phyloP scores from a whole-genome alignment of 2,797 vertebrate genomes.

The Acanthornis magna region DNA sequence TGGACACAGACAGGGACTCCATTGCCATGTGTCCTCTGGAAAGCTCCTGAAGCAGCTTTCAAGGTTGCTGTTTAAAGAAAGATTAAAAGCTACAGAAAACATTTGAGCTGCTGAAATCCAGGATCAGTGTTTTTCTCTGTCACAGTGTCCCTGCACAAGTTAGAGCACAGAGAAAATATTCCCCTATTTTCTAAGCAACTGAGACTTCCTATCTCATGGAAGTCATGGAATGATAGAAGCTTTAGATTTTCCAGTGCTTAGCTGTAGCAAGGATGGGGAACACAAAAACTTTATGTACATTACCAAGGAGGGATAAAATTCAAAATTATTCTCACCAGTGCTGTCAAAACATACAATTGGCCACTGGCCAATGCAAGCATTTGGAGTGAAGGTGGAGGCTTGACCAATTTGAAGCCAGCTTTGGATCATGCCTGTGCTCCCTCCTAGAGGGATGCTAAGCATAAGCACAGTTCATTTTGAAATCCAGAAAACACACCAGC shows the following conservation, averaged over 20 bases:
- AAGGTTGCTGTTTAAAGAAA: not conserved
- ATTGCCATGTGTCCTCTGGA: not conserved
- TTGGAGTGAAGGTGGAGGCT: not conserved
- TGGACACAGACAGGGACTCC: not conserved
- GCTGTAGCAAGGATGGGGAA: not conserved
- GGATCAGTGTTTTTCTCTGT: not conserved
- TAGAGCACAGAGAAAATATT: not conserved
- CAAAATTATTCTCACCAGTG: not conserved
- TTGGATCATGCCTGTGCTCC: not conserved
- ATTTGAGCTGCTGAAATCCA: not conserved
- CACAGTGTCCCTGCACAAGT: not conserved
- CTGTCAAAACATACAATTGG: not conserved
- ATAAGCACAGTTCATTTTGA: not conserved
- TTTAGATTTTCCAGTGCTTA: not conserved
- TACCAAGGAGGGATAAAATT: not conserved
- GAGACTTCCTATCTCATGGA: not conserved
- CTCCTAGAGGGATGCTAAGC: not conserved
- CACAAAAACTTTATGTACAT: not conserved
- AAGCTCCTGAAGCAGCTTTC: not conserved
- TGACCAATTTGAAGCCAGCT: not conserved
- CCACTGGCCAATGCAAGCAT: not conserved
- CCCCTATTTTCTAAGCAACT: not conserved
- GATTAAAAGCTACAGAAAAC: not conserved
- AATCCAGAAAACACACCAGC: not conserved
- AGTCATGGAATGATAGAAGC: not conserved